Conservation (phyloP, 2,888 invertebrate species). For the Calephelis perditalis region DNA sequence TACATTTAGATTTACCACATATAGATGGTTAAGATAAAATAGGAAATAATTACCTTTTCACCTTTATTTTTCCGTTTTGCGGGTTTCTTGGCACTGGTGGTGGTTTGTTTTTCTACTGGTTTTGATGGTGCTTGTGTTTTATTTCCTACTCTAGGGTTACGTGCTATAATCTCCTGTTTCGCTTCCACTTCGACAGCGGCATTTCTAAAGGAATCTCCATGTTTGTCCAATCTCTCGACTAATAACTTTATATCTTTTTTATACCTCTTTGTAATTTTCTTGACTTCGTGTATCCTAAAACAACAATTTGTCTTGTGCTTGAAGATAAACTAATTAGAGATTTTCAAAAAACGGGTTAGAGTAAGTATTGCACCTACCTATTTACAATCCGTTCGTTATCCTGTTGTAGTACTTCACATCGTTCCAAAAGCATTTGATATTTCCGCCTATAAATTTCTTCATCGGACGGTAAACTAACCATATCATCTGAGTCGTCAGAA, state of each 20-base stretch:
- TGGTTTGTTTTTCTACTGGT: conserved; percentile 54
- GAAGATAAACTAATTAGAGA: conserved; percentile 19
- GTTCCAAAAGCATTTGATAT: conserved; percentile 84
- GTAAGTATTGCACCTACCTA: conserved; percentile 61
- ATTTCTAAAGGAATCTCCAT: conserved; percentile 84
- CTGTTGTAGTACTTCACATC: conserved; percentile 87
- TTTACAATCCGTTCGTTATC: conserved; percentile 86
- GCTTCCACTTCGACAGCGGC: conserved; percentile 77
- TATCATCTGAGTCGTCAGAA: conserved; percentile 77
- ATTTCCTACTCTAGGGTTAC: conserved; percentile 40
- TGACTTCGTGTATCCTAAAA: conserved; percentile 83
- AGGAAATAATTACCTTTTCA: conserved; percentile 63
- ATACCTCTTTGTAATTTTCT: conserved; percentile 82
- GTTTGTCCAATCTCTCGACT: conserved; percentile 81
- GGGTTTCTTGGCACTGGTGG: conserved; percentile 51
- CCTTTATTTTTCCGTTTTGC: conserved; percentile 80
- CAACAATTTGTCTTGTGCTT: conserved; percentile 30
- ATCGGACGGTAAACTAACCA: conserved; percentile 76
- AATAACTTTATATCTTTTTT: conserved; percentile 84
- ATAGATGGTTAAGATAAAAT: too few species aligned
- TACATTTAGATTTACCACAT: too few species aligned
- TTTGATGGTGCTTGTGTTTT: conserved; percentile 47
- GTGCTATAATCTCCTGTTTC: conserved; percentile 49
- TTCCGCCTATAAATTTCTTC: conserved; percentile 85
- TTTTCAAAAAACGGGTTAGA: conserved; percentile 5